These are phyloP conservation scores for Teleogryllus oceanicus DNA, from an alignment of 2,888 invertebrate genomes.

Conservation along the genomic window DNA sequence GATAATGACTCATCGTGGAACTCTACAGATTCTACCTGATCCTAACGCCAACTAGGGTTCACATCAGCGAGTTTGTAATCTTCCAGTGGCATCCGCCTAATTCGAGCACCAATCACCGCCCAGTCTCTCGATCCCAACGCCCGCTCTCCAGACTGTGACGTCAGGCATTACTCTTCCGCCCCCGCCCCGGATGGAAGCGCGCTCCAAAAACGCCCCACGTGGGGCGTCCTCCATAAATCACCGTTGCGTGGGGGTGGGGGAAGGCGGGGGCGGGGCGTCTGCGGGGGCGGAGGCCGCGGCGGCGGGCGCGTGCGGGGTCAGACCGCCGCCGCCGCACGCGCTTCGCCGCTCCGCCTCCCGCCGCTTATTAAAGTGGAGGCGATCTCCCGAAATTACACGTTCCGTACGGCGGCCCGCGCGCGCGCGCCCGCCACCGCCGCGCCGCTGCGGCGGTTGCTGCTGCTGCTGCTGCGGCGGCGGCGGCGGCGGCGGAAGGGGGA, in stretches of 20 bases:
- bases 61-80: too few species aligned
- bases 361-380: constrained; percentile 18
- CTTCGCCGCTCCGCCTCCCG: background rate
- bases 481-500: background rate
- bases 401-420: background rate
- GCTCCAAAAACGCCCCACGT: too few species aligned
- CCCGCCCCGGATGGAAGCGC: background rate
- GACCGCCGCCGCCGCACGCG: background rate
- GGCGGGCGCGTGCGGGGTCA: constrained; percentile 12
- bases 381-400: constrained; percentile 18
- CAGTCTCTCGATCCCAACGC: too few species aligned
- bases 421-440: background rate
- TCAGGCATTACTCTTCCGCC: background rate
- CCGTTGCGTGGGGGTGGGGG: background rate
- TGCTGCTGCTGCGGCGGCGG: background rate
- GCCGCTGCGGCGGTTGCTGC: background rate
- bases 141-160: too few species aligned
- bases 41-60: too few species aligned
- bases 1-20: too few species aligned
- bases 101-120: too few species aligned
- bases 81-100: too few species aligned
- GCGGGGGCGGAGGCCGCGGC: background rate
- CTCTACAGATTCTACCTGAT: too few species aligned
- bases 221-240: too few species aligned
- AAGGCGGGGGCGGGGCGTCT: background rate